Percentiles rank a stretch among this genome's conserved stretches.
Evolutionary conservation across 2,888 invertebrate genomes (phyloP).

Genomic region (Plusia festucae): DNA sequence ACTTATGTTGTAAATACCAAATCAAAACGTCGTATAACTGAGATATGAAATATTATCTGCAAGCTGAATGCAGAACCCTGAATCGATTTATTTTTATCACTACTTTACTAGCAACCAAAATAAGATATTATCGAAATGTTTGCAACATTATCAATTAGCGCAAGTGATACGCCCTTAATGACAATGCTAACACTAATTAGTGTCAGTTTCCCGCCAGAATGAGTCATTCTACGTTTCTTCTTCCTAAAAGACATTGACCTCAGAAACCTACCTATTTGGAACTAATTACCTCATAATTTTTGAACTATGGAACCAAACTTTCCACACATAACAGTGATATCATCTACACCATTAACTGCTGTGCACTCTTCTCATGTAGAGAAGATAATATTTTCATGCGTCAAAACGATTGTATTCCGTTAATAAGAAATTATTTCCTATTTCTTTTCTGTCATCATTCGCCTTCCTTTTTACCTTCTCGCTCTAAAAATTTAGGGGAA

Average conservation of each 20-base stretch:
- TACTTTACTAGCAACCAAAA: constrained; percentile 20
- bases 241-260: not conserved
- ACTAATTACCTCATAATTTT: too few relatives aligned
- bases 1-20: not conserved
- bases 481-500: not conserved
- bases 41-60: constrained; percentile 7
- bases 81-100: constrained; percentile 11
- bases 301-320: too few relatives aligned
- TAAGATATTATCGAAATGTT: constrained; percentile 7
- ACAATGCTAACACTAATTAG: constrained; percentile 14
- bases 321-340: too few relatives aligned
- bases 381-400: too few relatives aligned
- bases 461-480: too few relatives aligned
- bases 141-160: constrained; percentile 32
- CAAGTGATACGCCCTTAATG: constrained; percentile 21
- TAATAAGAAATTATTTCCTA: too few relatives aligned
- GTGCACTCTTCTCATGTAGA: too few relatives aligned
- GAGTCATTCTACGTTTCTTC: not conserved
- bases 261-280: not conserved
- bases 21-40: not conserved
- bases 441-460: too few relatives aligned
- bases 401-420: too few relatives aligned
- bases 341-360: too few relatives aligned
- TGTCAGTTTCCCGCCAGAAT: constrained; percentile 2
- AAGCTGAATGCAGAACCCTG: constrained; percentile 1